Conservation (phyloP, 2,113 vertebrate species). For the Marmota flaviventris region DNA sequence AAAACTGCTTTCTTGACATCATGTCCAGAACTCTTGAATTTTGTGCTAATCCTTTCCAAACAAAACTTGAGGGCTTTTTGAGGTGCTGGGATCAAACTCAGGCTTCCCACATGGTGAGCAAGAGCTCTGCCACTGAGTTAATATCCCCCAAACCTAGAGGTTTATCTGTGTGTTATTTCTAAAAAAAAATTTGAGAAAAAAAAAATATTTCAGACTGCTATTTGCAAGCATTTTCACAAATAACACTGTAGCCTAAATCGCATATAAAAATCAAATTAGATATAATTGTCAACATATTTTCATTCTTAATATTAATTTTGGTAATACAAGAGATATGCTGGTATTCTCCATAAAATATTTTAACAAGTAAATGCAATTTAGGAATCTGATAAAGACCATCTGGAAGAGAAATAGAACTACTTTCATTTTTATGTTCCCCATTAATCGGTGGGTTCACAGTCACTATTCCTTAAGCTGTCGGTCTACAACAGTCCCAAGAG, state of each 20-base stretch:
- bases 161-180: constrained; percentile 18
- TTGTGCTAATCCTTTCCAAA: neutral
- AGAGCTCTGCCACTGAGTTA: neutral
- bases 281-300: neutral
- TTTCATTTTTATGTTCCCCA: neutral
- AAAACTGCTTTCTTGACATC: constrained; percentile 45
- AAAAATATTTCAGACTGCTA: neutral
- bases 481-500: neutral
- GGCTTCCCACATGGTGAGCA: neutral
- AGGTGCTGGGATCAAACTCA: neutral
- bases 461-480: neutral
- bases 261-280: constrained; percentile 14
- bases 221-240: constrained; percentile 34
- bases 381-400: neutral
- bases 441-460: neutral
- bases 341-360: neutral
- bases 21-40: constrained; percentile 25
- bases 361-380: constrained; percentile 28
- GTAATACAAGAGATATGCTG: constrained; percentile 14
- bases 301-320: constrained; percentile 49
- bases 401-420: neutral
- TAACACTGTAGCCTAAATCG: neutral
- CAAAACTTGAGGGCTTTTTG: constrained; percentile 12
- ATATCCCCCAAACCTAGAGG: neutral
- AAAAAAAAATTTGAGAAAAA: neutral